Conservation (phyloP, 2,888 invertebrate genomes). For the Mythimna loreyi region DNA sequence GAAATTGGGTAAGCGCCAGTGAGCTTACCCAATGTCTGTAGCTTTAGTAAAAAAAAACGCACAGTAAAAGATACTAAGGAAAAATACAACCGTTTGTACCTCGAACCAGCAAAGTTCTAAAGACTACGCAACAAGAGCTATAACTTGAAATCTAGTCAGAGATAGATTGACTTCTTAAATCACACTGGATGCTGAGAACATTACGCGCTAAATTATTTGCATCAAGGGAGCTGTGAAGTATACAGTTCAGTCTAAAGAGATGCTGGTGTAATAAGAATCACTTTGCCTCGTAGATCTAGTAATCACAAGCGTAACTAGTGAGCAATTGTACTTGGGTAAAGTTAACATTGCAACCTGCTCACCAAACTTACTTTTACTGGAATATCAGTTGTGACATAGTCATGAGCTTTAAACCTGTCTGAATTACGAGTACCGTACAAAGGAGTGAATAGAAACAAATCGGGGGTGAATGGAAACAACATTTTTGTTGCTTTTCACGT, state of each 20-base stretch:
- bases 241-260: not conserved
- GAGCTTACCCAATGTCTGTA: too few relatives aligned
- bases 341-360: not conserved
- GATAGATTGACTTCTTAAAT: constrained; percentile 14
- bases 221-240: not conserved
- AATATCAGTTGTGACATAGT: too few relatives aligned
- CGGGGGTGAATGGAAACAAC: too few relatives aligned
- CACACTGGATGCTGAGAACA: constrained; percentile 14
- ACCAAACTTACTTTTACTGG: too few relatives aligned
- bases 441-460: too few relatives aligned
- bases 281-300: not conserved
- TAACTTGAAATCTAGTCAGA: constrained; percentile 1
- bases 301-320: not conserved
- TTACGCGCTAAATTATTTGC: constrained; percentile 16
- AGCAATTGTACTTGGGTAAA: not conserved
- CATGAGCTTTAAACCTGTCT: too few relatives aligned
- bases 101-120: not conserved
- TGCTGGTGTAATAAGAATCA: not conserved
- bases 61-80: too few relatives aligned
- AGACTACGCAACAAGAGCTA: constrained; percentile 2
- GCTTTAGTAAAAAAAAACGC: too few relatives aligned
- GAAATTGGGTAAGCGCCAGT: too few relatives aligned
- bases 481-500: too few relatives aligned
- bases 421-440: too few relatives aligned
- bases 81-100: too few relatives aligned